phyloP scores from a whole-genome alignment of 1,140 invertebrate genomes.

The Coboldia fuscipes region DNA sequence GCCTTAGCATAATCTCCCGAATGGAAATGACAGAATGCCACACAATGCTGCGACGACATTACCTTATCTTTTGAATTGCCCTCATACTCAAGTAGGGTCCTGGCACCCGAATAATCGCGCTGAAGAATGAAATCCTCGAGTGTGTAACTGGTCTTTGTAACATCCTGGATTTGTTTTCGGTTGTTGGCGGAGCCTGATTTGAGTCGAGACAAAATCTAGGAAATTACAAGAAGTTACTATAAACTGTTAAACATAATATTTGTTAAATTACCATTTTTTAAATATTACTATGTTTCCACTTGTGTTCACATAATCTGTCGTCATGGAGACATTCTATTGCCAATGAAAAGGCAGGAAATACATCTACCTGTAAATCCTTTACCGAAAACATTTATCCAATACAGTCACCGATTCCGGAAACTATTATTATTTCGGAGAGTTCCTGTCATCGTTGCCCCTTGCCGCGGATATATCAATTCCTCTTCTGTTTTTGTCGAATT shows the following conservation, averaged over 20 bases:
- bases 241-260: conserved; percentile 53
- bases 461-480: too few relatives aligned
- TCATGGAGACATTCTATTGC: too few relatives aligned
- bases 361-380: too few relatives aligned
- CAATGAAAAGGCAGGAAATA: too few relatives aligned
- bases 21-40: conserved; percentile 88
- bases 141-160: conserved; percentile 36
- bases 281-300: too few relatives aligned
- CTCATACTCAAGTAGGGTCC: conserved; percentile 68
- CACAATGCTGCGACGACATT: conserved; percentile 58
- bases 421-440: too few relatives aligned
- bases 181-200: conserved; percentile 36
- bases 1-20: conserved; percentile 81
- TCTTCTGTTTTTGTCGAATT: too few relatives aligned
- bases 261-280: conserved; percentile 8
- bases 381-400: too few relatives aligned
- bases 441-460: too few relatives aligned
- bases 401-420: too few relatives aligned
- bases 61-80: not conserved
- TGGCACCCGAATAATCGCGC: conserved; percentile 82
- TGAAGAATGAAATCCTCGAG: conserved; percentile 78
- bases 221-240: conserved; percentile 4
- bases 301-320: too few relatives aligned
- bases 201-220: conserved; percentile 43
- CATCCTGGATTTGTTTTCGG: conserved; percentile 15